Percentiles rank a stretch among this genome's conserved stretches.
These are phyloP conservation scores for Tenrec ecaudatus DNA, from an alignment of 2,113 vertebrate species.

Conservation along the genomic window DNA sequence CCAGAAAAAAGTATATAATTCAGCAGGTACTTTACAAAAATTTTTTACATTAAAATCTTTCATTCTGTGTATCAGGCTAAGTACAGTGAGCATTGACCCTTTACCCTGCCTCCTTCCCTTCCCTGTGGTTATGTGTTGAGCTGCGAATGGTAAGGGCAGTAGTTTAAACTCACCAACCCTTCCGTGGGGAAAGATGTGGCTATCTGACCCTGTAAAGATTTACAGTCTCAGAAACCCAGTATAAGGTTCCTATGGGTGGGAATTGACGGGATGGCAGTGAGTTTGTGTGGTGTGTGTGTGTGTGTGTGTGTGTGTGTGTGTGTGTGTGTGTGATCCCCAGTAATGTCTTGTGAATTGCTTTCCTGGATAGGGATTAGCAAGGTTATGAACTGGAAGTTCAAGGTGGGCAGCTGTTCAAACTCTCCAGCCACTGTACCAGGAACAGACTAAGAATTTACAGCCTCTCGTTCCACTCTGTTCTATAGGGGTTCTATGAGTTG, in stretches of 20 bases:
- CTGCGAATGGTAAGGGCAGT: no score
- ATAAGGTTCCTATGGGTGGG: no score
- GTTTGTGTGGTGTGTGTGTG: no score
- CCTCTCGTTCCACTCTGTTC: neutral
- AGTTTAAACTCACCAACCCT: no score
- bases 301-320: no score
- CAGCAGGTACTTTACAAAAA: neutral
- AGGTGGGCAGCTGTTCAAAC: no score
- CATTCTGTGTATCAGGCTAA: neutral
- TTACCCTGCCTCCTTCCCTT: neutral
- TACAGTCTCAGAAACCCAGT: no score
- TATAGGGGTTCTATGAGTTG: no score
- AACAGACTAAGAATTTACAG: neutral
- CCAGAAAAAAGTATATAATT: neutral
- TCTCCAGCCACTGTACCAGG: neutral
- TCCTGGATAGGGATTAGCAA: slow-evolving; percentile 38
- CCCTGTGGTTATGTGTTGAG: no score
- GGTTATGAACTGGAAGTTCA: neutral
- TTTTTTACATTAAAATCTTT: neutral
- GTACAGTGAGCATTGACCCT: neutral
- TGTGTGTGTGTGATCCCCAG: neutral
- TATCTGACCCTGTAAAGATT: no score
- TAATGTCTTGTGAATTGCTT: slow-evolving; percentile 29
- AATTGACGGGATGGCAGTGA: no score
- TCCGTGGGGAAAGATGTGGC: no score